Evolutionary conservation across 2,113 vertebrate species (phyloP).

Genomic region (Hippocampus mohnikei): DNA sequence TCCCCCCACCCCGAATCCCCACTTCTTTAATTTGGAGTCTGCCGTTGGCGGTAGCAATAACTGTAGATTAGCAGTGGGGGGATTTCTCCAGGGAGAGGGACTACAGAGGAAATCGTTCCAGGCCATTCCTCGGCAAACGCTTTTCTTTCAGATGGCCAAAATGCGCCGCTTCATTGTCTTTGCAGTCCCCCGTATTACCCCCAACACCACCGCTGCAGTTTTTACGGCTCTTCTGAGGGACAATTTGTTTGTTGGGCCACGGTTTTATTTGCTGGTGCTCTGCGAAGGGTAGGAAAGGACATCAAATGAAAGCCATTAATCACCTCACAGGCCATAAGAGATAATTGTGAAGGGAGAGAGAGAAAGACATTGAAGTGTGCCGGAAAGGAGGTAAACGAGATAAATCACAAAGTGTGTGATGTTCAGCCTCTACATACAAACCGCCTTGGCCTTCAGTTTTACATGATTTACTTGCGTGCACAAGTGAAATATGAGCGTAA

Average conservation of each 20-base stretch:
- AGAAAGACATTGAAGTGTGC: slow-evolving; percentile 55
- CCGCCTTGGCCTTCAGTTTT: slow-evolving; percentile 30
- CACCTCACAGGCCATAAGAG: slow-evolving; percentile 76
- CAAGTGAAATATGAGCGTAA: slow-evolving; percentile 53
- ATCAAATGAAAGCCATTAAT: slow-evolving; percentile 83
- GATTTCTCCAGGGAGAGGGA: slow-evolving; percentile 72
- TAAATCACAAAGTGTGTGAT: slow-evolving; percentile 62
- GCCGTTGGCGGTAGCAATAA: slow-evolving; percentile 76
- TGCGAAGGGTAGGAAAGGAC: slow-evolving; percentile 71
- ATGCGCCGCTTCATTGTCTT: slow-evolving; percentile 70
- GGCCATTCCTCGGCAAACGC: slow-evolving; percentile 65
- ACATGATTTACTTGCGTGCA: slow-evolving; percentile 44
- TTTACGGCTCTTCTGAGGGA: slow-evolving; percentile 78
- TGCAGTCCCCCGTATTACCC: slow-evolving; percentile 60
- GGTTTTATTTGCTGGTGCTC: slow-evolving; percentile 77
- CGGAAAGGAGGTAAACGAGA: slow-evolving; percentile 59
- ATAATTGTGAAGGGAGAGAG: slow-evolving; percentile 76
- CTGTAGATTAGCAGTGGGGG: slow-evolving; percentile 75
- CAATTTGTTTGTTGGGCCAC: slow-evolving; percentile 73
- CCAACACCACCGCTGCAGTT: slow-evolving; percentile 32
- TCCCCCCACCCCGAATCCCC: slow-evolving; percentile 19
- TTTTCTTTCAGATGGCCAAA: slow-evolving; percentile 74
- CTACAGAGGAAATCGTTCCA: slow-evolving; percentile 66
- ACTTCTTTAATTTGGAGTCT: slow-evolving; percentile 73
- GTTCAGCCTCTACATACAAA: slow-evolving; percentile 52